Percentiles rank a stretch among this genome's conserved stretches.
Evolutionary conservation across 2,888 invertebrate species (phyloP).

Genomic region (Hofmannophila pseudospretella): DNA sequence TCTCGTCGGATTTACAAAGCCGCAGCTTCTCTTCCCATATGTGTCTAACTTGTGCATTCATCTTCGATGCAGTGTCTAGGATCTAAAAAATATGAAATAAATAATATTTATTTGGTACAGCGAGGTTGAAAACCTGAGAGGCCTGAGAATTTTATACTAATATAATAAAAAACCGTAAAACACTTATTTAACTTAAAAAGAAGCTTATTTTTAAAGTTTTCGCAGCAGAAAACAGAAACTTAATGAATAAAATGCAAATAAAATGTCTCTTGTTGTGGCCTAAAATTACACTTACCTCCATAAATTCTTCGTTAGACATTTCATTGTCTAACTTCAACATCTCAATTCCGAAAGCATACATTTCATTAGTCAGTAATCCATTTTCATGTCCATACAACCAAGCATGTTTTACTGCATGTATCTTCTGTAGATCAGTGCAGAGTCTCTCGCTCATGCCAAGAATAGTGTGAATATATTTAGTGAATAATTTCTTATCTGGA

Average conservation of each 20-base stretch:
- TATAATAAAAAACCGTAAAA: no score
- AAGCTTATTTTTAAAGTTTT: no score
- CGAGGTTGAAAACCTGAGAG: no score
- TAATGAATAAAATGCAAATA: no score
- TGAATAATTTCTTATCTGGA: slow-evolving; percentile 56
- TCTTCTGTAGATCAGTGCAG: slow-evolving; percentile 47
- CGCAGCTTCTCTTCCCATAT: slow-evolving; percentile 59
- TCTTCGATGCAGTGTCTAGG: slow-evolving; percentile 42
- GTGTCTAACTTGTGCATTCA: slow-evolving; percentile 37
- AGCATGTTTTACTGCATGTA: slow-evolving; percentile 53
- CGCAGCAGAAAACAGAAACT: no score
- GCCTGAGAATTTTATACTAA: no score
- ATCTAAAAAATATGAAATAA: slow-evolving; percentile 54
- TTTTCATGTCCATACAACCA: slow-evolving; percentile 60
- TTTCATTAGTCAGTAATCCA: slow-evolving; percentile 51
- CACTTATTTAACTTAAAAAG: no score
- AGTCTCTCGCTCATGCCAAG: slow-evolving; percentile 40
- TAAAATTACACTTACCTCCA: no score
- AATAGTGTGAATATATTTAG: slow-evolving; percentile 57
- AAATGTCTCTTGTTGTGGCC: no score
- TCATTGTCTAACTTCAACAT: slow-evolving; percentile 51
- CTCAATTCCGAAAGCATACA: slow-evolving; percentile 63
- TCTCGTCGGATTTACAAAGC: slow-evolving; percentile 48
- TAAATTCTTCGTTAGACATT: slow-evolving; percentile 38
- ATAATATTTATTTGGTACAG: no score